Percentiles rank a stretch among this genome's conserved stretches.
Evolutionary conservation across 2,797 vertebrate species (phyloP).

Genomic region (Arvicola amphibius): DNA sequence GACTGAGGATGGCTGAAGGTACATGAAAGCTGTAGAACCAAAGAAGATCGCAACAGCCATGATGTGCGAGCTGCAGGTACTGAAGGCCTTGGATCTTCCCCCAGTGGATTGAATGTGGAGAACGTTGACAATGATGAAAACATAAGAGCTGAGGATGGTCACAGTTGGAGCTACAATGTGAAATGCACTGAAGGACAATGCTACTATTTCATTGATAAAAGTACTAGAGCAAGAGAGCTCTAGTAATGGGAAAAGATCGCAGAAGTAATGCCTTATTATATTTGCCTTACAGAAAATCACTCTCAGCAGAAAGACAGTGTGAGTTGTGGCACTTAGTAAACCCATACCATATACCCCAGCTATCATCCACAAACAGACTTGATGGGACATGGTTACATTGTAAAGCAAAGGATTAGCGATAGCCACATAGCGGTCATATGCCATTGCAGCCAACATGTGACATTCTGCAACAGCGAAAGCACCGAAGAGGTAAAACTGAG

Average conservation of each 20-base stretch:
- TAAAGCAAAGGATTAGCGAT: background rate
- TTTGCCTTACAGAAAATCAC: background rate
- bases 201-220: background rate
- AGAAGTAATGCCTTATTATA: constrained; percentile 36
- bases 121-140: constrained; percentile 27
- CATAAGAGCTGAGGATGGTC: constrained; percentile 8
- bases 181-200: background rate
- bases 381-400: background rate
- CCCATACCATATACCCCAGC: background rate
- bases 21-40: constrained; percentile 31
- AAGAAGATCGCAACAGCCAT: constrained; percentile 30
- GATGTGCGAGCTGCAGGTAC: constrained; percentile 42
- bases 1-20: constrained; percentile 18
- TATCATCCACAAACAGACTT: background rate
- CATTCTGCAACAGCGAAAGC: background rate
- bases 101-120: background rate
- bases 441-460: constrained; percentile 33
- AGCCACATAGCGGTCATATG: constrained; percentile 20
- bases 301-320: background rate
- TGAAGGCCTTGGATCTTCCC: constrained; percentile 37
- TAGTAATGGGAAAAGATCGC: background rate
- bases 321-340: background rate
- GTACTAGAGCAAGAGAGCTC: background rate
- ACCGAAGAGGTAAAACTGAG: background rate
- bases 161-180: background rate